Evolutionary conservation across 2,797 vertebrate species (phyloP), one percentile per base, ranked within the genome.

Genomic region (Eutrigla gurnardus): DNA sequence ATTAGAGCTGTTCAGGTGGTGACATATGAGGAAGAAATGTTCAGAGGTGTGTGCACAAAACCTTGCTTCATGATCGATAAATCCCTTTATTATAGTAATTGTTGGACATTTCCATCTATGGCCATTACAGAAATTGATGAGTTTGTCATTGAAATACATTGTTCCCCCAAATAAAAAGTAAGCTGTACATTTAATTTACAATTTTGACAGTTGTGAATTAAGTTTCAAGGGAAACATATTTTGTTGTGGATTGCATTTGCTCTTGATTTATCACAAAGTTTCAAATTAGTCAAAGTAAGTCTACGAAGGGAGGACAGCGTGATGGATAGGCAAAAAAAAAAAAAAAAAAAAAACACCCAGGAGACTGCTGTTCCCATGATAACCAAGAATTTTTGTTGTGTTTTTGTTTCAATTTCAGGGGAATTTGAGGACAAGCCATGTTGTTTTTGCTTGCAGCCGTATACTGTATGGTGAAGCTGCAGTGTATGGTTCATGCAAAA

Each of bases 401-500:
- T 7, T 18, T 53, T 37, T 61, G 25, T 25, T 25, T 25, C 25
- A 25, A 25, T 25, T 25, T 1, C 25, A 25, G 25, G 25, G 25
- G 25, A 25, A 25, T 25, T 25, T 25, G 25, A 25, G 25, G 25
- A 1, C 25, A 25, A 25, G 25, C 10, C 11, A 0, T 32, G 12
- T 61, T 72, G 11, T 62, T 12, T 3, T 7, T 53, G 47, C 25
- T 50, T 70, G 40, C 64, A 62, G 50, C 53, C 17, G 46, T 50
- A 6, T 2, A 25, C 37, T 50, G 5, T 36, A 36, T 18, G 40
- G 50, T 54, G 39, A 62, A 35, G 70, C 74, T 64, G 60, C 69
- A 36, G 54, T 50, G 45, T 10, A 13, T 59, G 36, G 33, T 42
- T 47, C 49, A 54, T 73, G 68, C 53, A 52, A 59, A 32, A 46